These are phyloP conservation scores for Melipona bicolor DNA, from an alignment of 2,888 invertebrate genomes.

Conservation along the genomic window DNA sequence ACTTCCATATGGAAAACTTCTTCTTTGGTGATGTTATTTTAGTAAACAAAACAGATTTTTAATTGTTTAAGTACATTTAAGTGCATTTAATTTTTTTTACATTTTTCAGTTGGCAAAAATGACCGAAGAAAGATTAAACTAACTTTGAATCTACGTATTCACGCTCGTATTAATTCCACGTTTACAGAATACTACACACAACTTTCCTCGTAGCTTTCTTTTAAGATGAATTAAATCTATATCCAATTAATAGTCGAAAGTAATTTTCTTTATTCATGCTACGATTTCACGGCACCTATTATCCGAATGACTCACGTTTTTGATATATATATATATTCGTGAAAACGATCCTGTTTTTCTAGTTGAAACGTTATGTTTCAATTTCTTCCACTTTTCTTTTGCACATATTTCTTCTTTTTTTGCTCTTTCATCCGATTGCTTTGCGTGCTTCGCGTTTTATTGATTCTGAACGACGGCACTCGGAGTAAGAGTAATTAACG, in stretches of 20 bases:
- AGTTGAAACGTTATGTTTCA: too few relatives aligned
- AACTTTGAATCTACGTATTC: neutral
- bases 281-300: neutral
- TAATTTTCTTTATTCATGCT: neutral
- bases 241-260: neutral
- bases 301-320: conserved; percentile 2
- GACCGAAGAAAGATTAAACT: neutral
- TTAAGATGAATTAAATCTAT: neutral
- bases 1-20: too few relatives aligned
- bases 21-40: neutral
- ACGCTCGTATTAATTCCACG: neutral
- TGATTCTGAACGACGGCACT: neutral
- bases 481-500: conserved; percentile 19
- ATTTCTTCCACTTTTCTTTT: too few relatives aligned
- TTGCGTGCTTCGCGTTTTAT: conserved; percentile 5
- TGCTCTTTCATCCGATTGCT: neutral
- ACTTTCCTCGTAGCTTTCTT: neutral
- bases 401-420: neutral
- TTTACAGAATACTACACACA: neutral
- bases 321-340: conserved; percentile 33
- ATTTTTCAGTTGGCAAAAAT: neutral
- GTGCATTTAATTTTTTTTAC: too few relatives aligned
- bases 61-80: neutral
- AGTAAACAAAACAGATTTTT: neutral
- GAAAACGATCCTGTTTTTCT: conserved; percentile 24